These are phyloP conservation scores for Apolygus lucorum DNA, from an alignment of 1,140 invertebrate genomes.

Conservation along the genomic window DNA sequence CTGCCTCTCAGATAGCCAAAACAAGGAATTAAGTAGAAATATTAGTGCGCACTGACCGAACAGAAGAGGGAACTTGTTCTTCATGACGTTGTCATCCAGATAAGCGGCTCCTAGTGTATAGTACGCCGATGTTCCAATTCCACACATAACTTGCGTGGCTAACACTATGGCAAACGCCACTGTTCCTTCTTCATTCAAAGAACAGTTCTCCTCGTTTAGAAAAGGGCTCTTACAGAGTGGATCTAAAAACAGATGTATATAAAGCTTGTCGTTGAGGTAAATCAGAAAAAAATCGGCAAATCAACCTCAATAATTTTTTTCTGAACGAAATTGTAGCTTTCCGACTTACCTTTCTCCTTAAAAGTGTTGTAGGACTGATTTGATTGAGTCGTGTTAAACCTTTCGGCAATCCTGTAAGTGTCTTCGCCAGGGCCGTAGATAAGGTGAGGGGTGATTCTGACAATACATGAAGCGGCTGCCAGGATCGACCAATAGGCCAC, in stretches of 20 bases:
- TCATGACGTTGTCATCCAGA: constrained; percentile 36
- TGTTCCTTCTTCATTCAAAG: constrained; percentile 14
- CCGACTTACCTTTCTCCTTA: too few relatives aligned
- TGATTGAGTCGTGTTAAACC: neutral
- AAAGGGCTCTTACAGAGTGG: neutral
- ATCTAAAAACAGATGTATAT: constrained; percentile 5
- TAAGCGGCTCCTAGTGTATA: constrained; percentile 36
- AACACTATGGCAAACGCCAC: constrained; percentile 10
- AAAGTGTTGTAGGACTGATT: too few relatives aligned
- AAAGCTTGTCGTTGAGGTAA: too few relatives aligned
- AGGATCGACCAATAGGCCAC: constrained; percentile 28
- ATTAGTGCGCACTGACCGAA: constrained; percentile 29
- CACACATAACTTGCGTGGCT: constrained; percentile 29
- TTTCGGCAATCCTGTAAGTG: constrained; percentile 1
- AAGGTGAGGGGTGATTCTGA: constrained; percentile 27
- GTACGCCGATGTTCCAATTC: constrained; percentile 34
- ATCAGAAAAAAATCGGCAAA: too few relatives aligned
- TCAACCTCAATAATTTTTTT: too few relatives aligned
- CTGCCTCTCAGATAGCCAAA: too few relatives aligned
- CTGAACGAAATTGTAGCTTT: too few relatives aligned
- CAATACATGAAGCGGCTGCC: constrained; percentile 25
- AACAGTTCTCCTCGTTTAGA: constrained; percentile 8
- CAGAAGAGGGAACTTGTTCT: constrained; percentile 33
- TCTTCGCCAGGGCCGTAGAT: constrained; percentile 30
- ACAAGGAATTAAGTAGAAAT: too few relatives aligned